Evolutionary conservation across 2,113 vertebrate genomes (phyloP).

Genomic region (Eulemur rufifrons): DNA sequence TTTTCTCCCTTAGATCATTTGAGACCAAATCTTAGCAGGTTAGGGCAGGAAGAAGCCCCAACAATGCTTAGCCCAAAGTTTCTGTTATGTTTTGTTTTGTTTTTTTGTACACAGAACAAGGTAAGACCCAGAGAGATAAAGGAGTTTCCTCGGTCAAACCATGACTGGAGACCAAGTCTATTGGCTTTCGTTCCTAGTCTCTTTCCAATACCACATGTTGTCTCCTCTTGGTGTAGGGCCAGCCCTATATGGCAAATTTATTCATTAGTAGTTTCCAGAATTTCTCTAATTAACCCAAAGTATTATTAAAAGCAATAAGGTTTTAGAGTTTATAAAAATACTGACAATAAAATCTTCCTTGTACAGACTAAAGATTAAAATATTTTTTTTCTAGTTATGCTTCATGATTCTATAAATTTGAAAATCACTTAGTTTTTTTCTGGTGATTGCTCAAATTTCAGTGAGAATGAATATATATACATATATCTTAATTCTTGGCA

Average conservation of each 20-base stretch:
- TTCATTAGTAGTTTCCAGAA: conserved; percentile 29
- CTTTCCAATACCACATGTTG: background rate
- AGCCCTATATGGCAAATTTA: background rate
- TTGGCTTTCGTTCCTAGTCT: background rate
- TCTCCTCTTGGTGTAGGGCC: background rate
- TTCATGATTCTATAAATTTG: conserved; percentile 21
- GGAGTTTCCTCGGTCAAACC: background rate
- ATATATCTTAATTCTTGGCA: conserved; percentile 76
- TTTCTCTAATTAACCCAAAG: conserved; percentile 9
- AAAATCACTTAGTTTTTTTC: conserved; percentile 58
- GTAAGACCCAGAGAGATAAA: background rate
- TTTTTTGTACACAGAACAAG: background rate
- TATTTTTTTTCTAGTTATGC: background rate
- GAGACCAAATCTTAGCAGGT: background rate
- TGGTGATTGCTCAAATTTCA: conserved; percentile 52
- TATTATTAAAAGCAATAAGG: conserved; percentile 21
- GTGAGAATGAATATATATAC: background rate
- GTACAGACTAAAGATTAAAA: conserved; percentile 26
- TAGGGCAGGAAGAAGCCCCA: background rate
- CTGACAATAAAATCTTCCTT: conserved; percentile 30
- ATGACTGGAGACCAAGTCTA: background rate
- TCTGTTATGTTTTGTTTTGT: background rate
- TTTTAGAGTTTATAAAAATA: conserved; percentile 21
- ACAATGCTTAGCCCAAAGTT: background rate
- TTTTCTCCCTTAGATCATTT: background rate